Evolutionary conservation across 2,113 vertebrate species (phyloP).

Genomic region (Abramis brama): DNA sequence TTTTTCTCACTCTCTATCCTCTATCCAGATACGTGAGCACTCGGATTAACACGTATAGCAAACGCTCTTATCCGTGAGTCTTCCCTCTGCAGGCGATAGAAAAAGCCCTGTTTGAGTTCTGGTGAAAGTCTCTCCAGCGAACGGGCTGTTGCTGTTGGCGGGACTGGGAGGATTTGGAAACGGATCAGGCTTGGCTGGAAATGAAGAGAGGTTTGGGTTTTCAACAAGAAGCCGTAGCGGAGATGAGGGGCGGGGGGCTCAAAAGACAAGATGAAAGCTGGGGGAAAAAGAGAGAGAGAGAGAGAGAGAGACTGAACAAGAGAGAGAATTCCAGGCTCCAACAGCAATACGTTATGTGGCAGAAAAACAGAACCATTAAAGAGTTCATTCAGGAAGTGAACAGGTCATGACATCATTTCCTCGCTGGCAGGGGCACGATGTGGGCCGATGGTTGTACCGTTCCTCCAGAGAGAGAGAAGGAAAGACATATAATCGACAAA

Average conservation of each 20-base stretch:
- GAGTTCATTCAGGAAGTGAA: constrained; percentile 80
- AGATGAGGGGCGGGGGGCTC: background rate
- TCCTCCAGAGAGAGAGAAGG: constrained; percentile 52
- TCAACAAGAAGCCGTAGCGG: constrained; percentile 10
- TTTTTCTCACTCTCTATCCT: background rate
- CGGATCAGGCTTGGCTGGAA: background rate
- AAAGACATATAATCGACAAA: background rate
- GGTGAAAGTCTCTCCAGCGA: background rate
- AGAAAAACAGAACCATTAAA: constrained; percentile 63
- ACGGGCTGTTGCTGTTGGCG: constrained; percentile 25
- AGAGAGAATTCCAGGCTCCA: constrained; percentile 53
- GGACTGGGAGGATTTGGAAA: constrained; percentile 7
- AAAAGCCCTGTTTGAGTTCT: background rate
- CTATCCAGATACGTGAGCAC: background rate
- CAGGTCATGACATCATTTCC: constrained; percentile 80
- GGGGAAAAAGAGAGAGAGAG: background rate
- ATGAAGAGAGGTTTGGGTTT: constrained; percentile 18
- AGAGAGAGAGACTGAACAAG: constrained; percentile 27
- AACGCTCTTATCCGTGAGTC: background rate
- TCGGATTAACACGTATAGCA: background rate
- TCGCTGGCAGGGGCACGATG: constrained; percentile 70
- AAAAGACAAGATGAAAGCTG: constrained; percentile 6
- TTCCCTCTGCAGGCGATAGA: background rate
- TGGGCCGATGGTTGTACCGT: constrained; percentile 61
- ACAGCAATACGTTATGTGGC: constrained; percentile 48